A percentile compares a stretch with the other conserved stretches of the same genome.
Evolutionary conservation across 2,888 invertebrate genomes (phyloP).

Genomic region (Drosophila nr. medialis): DNA sequence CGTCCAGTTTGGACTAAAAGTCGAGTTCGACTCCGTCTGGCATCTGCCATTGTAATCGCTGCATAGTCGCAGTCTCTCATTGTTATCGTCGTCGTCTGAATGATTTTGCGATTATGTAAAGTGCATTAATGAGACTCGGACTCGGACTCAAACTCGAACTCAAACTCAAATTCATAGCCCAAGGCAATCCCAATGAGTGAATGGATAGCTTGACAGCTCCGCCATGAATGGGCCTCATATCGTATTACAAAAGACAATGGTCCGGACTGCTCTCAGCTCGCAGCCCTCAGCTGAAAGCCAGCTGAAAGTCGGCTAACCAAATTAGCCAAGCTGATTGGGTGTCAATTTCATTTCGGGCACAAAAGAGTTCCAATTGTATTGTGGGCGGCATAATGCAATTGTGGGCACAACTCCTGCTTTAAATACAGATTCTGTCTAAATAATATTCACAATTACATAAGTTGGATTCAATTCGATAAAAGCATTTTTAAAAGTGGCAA

Average conservation of each 20-base stretch:
- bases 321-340: conserved; percentile 58
- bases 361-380: conserved; percentile 25
- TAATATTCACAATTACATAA: not conserved
- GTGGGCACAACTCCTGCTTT: not conserved
- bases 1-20: conserved; percentile 19
- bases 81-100: conserved; percentile 66
- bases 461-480: not conserved
- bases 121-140: conserved; percentile 80
- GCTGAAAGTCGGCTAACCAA: conserved; percentile 49
- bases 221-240: conserved; percentile 58
- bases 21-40: conserved; percentile 16
- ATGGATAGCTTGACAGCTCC: conserved; percentile 55
- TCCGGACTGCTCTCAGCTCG: conserved; percentile 19
- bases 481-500: not conserved
- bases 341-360: conserved; percentile 52
- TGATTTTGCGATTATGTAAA: conserved; percentile 81
- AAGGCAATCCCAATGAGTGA: conserved; percentile 60
- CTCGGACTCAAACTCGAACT: conserved; percentile 31
- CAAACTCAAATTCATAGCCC: conserved; percentile 50
- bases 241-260: conserved; percentile 75
- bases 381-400: conserved; percentile 26
- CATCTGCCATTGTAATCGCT: conserved; percentile 42
- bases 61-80: conserved; percentile 37
- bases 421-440: not conserved
- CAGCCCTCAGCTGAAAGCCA: conserved; percentile 6